Base-by-base conservation (phyloP, 2,888 invertebrate genomes). In the Nomada goodeniana region DNA sequence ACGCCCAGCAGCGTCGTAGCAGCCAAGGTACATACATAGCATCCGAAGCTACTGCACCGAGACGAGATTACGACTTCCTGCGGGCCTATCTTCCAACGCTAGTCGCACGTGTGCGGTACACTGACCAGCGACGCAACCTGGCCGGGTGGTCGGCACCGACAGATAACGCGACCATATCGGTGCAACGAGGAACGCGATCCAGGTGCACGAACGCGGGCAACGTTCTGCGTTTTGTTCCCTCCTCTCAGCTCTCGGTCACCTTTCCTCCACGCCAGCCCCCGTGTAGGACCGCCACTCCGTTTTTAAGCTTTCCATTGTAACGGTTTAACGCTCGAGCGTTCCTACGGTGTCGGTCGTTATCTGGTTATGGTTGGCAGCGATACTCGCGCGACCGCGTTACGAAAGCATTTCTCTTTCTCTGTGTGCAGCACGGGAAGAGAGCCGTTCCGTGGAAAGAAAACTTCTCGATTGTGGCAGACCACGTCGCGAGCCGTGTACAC, bases 21-120 rank as follows among this genome's bases (percentile, higher is more conserved):
- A 11, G 20, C 57, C 68, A 44, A 23, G 63, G 65, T 64, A 11
- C 42, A 44, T 44, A 42, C 29, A 20, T 42, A 50, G 47, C 55
- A 52, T 42, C 61, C 52, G 57, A 74, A 76, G 80, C 80, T 65
- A 57, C 20, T 23, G 26, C 57, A 26, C 29, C 59, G 67, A 23
- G 63, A 67, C 55, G 76, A 86, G 87, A 88, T 88, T 88, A 88
- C 80, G 83, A 82, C 87, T 88, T 88, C 87, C 87, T 88, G 87
- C 84, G 64, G 68, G 68, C 85, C 85, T 86, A 88, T 88, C 88
- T 71, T 74, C 53, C 74, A 29, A 29, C 59, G 64, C 79, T 73
- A 59, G 76, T 72, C 67, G 70, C 86, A 47, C 64, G 84, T 57
- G 87, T 73, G 81, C 42, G 71, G 69, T 64, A 59, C 42, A 64